A percentile compares a stretch with the other conserved stretches of the same genome.
These are phyloP conservation scores for Lutraria lutraria DNA, from an alignment of 2,888 invertebrate species.

Conservation along the genomic window DNA sequence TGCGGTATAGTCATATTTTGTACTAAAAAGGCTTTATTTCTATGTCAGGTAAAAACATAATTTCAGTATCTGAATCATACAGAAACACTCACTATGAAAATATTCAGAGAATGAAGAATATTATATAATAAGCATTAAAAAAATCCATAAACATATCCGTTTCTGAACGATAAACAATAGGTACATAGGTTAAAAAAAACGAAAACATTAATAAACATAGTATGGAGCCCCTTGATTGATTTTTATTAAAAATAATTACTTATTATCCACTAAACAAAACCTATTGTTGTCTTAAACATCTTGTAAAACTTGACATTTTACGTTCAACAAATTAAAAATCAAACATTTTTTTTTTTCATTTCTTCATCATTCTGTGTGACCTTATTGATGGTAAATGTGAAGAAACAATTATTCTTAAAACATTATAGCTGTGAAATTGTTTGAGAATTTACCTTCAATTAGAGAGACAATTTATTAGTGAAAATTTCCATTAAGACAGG, in stretches of 20 bases:
- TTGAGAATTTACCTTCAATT: too few species aligned
- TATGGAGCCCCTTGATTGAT: background rate
- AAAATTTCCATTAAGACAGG: too few species aligned
- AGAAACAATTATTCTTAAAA: too few species aligned
- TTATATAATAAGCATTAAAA: background rate
- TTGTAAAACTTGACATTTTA: conserved; percentile 11
- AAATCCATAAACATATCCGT: conserved; percentile 5
- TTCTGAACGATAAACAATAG: background rate
- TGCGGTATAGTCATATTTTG: too few species aligned
- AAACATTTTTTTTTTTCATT: background rate
- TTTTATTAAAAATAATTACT: conserved; percentile 7
- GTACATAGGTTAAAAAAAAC: background rate
- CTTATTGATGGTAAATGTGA: background rate
- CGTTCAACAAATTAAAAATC: background rate
- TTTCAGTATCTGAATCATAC: background rate
- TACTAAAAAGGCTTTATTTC: too few species aligned
- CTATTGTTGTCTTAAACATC: background rate
- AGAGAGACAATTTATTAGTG: too few species aligned
- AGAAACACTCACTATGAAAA: background rate
- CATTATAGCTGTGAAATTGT: too few species aligned
- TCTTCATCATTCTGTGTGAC: too few species aligned
- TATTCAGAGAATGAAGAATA: background rate
- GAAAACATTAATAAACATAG: background rate
- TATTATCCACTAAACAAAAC: background rate
- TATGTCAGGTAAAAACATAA: too few species aligned